Evolutionary conservation across 64 coral and sea anemone genomes (phyloP).

Genomic region (Exaiptasia diaphana): DNA sequence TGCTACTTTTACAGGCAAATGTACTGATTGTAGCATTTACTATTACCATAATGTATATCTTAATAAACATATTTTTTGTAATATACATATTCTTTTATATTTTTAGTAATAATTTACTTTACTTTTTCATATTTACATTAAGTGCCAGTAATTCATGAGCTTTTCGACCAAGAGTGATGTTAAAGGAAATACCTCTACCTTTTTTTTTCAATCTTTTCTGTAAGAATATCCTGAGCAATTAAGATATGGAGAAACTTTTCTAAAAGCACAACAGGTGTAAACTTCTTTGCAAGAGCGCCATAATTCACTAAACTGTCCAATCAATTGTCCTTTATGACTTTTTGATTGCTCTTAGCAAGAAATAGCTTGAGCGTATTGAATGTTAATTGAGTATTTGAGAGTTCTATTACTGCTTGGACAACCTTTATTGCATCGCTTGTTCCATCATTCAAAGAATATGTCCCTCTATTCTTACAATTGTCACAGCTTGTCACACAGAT

Average conservation of each 20-base stretch:
- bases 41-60: too few relatives aligned
- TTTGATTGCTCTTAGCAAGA: conserved; percentile 14
- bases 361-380: conserved; percentile 21
- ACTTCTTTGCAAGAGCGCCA: conserved; percentile 1
- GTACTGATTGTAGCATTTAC: too few relatives aligned
- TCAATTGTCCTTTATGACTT: conserved; percentile 9
- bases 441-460: neutral
- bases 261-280: neutral
- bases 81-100: neutral
- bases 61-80: neutral
- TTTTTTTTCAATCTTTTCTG: conserved; percentile 20
- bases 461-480: conserved; percentile 20
- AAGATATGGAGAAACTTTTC: conserved; percentile 23
- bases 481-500: conserved; percentile 27
- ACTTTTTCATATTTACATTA: neutral
- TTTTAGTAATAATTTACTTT: neutral
- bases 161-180: neutral
- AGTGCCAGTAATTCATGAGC: neutral
- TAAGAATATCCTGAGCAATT: neutral
- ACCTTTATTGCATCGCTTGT: conserved; percentile 16
- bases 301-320: conserved; percentile 6
- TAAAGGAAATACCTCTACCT: neutral
- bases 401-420: conserved; percentile 6
- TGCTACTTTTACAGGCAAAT: too few relatives aligned
- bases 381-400: neutral